Conservation (phyloP, 2,113 vertebrate species). For the Ursus arctos region DNA sequence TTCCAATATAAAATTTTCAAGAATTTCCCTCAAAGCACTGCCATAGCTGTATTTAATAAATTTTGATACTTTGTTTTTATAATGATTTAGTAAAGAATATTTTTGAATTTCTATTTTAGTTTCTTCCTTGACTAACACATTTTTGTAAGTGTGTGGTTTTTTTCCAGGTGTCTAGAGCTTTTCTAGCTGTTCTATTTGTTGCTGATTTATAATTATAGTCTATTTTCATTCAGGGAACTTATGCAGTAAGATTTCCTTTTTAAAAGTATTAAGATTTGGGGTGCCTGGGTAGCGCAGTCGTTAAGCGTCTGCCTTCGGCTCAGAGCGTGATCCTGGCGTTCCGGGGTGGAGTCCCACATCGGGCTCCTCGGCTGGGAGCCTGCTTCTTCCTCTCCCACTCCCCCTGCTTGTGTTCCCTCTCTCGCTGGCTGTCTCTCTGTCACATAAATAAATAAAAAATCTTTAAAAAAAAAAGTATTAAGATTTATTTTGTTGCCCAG, state of each 20-base stretch:
- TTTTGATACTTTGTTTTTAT: background rate
- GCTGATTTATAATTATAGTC: background rate
- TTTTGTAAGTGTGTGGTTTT: background rate
- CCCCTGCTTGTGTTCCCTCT: too few relatives aligned
- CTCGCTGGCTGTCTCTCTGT: too few relatives aligned
- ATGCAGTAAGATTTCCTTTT: background rate
- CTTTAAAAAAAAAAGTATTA: background rate
- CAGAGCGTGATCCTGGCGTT: too few relatives aligned
- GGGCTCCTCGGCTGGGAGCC: too few relatives aligned
- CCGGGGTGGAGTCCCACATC: too few relatives aligned
- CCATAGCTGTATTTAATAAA: background rate
- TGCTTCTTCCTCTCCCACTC: too few relatives aligned
- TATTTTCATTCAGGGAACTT: background rate
- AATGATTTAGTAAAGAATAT: background rate
- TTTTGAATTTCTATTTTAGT: background rate
- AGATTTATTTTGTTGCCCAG: background rate
- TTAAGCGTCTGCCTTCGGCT: too few relatives aligned
- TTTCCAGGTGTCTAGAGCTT: background rate
- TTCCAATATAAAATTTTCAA: background rate
- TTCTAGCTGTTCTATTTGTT: background rate
- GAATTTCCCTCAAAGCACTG: background rate
- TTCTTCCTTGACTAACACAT: background rate
- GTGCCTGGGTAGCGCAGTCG: too few relatives aligned
- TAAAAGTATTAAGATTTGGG: background rate
- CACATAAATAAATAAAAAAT: too few relatives aligned